Percentiles rank a stretch among this genome's conserved stretches.
Evolutionary conservation across 2,797 vertebrate species (phyloP).

Genomic region (Sebastolobus altivelis): DNA sequence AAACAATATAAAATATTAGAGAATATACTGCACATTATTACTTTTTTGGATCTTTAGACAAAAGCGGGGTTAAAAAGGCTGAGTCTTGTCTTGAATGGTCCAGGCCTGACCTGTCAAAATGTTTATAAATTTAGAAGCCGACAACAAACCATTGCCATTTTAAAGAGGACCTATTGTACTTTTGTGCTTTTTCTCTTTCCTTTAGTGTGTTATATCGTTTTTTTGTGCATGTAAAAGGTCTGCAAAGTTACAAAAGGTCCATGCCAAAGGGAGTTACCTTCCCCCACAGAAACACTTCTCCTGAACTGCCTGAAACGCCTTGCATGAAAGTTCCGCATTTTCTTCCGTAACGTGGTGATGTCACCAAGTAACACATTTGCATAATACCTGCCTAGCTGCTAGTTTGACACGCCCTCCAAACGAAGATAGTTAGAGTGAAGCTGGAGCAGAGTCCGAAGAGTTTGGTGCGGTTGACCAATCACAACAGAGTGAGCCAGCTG

Average conservation of each 20-base stretch:
- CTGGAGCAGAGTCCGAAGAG: neutral
- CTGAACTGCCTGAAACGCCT: neutral
- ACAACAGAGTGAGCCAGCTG: neutral
- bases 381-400: neutral
- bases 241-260: neutral
- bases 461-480: neutral
- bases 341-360: neutral
- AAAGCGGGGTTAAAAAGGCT: slow-evolving; percentile 7
- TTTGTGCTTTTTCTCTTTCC: neutral
- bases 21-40: slow-evolving; percentile 27
- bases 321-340: neutral
- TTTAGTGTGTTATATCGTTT: neutral
- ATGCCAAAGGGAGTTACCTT: neutral
- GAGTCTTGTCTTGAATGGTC: neutral
- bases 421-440: neutral
- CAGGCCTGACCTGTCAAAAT: neutral
- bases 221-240: neutral
- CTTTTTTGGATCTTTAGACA: slow-evolving; percentile 15
- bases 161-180: neutral
- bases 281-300: neutral
- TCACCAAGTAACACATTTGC: neutral
- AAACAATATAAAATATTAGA: neutral
- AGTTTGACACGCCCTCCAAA: neutral
- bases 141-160: slow-evolving; percentile 12
- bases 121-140: slow-evolving; percentile 13